A percentile compares a stretch with the other conserved stretches of the same genome.
Conservation (phyloP, 2,888 invertebrate genomes). For the Eristalinus aeneus region DNA sequence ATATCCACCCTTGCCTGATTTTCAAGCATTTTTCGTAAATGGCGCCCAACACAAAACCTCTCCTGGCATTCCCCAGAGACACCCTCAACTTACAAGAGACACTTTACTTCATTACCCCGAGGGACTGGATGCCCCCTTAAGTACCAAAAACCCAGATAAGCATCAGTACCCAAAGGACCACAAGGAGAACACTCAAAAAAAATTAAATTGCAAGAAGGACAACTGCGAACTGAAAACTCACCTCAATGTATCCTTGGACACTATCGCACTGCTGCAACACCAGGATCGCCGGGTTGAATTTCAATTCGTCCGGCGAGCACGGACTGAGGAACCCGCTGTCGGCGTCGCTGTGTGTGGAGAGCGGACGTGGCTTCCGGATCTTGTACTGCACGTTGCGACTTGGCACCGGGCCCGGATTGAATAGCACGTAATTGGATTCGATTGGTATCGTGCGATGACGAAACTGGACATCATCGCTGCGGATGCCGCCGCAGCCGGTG, state of each 20-base stretch:
- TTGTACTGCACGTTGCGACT: slow-evolving; percentile 79
- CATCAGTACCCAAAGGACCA: too few species aligned
- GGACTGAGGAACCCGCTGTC: slow-evolving; percentile 85
- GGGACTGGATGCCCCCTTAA: not conserved
- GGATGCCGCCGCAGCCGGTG: slow-evolving; percentile 7
- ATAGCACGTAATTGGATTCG: slow-evolving; percentile 80
- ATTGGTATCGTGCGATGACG: slow-evolving; percentile 79
- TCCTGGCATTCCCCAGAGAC: too few species aligned
- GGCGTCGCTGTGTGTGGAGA: slow-evolving; percentile 83
- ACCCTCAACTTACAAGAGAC: too few species aligned
- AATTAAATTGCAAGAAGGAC: not conserved
- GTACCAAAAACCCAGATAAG: not conserved
- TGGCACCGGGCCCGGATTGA: slow-evolving; percentile 80
- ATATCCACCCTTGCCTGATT: too few species aligned
- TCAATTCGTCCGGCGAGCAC: slow-evolving; percentile 83
- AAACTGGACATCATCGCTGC: slow-evolving; percentile 73
- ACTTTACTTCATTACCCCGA: too few species aligned
- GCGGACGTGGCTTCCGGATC: slow-evolving; percentile 78
- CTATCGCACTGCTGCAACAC: slow-evolving; percentile 80
- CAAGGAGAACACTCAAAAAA: not conserved
- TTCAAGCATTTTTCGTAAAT: too few species aligned
- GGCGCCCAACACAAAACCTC: too few species aligned
- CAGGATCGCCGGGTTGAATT: slow-evolving; percentile 78
- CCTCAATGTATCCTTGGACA: slow-evolving; percentile 80
- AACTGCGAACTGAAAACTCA: slow-evolving; percentile 73